These are phyloP conservation scores for Glossophaga mutica DNA, from an alignment of 2,797 vertebrate species.

Conservation along the genomic window DNA sequence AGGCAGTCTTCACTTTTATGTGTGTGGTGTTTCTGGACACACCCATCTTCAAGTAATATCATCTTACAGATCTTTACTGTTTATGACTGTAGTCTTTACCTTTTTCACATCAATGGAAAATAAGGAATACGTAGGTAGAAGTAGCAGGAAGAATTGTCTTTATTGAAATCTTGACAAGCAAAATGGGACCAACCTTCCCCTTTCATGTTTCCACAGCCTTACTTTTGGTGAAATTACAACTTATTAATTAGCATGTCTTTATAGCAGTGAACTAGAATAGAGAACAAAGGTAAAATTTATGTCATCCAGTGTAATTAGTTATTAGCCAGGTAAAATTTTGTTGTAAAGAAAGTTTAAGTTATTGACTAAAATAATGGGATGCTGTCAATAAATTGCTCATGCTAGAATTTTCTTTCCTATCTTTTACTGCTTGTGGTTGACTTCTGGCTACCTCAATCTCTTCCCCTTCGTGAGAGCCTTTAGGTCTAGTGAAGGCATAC, in stretches of 20 bases:
- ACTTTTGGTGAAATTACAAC: not conserved
- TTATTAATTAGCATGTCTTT: not conserved
- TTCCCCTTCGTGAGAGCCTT: not conserved
- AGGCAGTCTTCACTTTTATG: not conserved
- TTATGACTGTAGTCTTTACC: not conserved
- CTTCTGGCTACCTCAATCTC: not conserved
- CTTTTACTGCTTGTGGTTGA: not conserved
- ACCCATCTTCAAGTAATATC: not conserved
- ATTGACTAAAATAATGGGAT: not conserved
- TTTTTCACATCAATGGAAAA: slow-evolving; percentile 15
- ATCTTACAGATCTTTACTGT: not conserved
- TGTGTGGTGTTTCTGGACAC: not conserved
- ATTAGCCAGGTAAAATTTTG: slow-evolving; percentile 16
- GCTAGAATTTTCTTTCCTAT: slow-evolving; percentile 7
- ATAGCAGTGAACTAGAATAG: not conserved
- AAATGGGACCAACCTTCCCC: not conserved
- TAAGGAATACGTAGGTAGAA: not conserved
- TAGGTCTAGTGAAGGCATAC: not conserved
- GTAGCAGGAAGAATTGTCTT: not conserved
- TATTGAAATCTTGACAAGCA: not conserved
- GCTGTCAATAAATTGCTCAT: not conserved
- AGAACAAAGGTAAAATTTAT: not conserved
- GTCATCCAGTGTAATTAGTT: not conserved
- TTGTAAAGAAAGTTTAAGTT: not conserved
- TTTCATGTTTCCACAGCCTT: not conserved